These are phyloP conservation scores for Odobenus rosmarus DNA, from an alignment of 2,113 vertebrate species.

Conservation along the genomic window DNA sequence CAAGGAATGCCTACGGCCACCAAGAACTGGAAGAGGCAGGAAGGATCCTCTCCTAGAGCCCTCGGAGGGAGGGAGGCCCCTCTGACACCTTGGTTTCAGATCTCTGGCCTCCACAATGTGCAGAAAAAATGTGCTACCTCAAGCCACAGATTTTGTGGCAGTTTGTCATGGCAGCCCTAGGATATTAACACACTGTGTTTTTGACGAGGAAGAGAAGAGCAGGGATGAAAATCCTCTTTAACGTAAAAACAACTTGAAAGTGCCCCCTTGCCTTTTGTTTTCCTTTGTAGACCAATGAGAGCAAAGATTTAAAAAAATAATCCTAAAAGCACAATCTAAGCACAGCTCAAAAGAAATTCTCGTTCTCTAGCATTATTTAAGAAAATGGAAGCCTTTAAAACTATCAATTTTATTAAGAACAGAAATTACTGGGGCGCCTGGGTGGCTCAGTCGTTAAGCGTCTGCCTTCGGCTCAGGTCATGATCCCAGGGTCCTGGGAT, in stretches of 20 bases:
- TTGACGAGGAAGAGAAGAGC: background rate
- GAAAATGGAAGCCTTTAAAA: conserved; percentile 39
- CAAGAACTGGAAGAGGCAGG: accelerated
- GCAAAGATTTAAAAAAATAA: background rate
- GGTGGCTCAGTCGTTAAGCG: too few relatives aligned
- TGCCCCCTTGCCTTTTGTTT: background rate
- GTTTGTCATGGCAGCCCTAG: background rate
- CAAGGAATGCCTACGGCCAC: too few relatives aligned
- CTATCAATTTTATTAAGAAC: conserved; percentile 27
- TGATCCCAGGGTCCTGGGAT: too few relatives aligned
- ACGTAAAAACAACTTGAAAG: background rate
- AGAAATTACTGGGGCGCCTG: conserved; percentile 2
- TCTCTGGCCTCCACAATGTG: background rate
- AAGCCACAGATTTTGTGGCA: background rate
- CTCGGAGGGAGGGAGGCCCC: accelerated
- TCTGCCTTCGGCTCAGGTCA: too few relatives aligned
- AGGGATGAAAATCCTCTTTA: background rate
- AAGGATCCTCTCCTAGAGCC: accelerated
- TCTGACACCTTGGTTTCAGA: background rate
- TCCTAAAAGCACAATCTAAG: background rate
- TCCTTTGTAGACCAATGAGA: background rate
- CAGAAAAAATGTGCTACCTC: background rate
- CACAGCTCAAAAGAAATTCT: background rate
- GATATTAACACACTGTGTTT: background rate
- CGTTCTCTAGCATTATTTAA: background rate